Percentiles rank a stretch among this genome's conserved stretches.
phyloP scores from a whole-genome alignment of 2,113 vertebrate species.

The Bucco capensis region DNA sequence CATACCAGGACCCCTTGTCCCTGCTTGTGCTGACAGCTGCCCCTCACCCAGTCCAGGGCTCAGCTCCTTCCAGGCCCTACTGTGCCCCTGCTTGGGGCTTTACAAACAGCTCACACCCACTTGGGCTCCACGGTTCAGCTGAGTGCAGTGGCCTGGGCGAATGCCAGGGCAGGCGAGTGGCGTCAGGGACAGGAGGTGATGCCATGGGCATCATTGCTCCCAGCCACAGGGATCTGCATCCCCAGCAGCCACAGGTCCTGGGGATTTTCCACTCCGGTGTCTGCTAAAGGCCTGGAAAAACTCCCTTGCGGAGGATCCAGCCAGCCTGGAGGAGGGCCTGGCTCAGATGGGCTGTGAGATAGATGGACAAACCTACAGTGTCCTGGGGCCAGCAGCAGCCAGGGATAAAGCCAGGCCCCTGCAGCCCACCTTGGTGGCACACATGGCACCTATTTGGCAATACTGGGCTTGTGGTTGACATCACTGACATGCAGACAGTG shows the following conservation, averaged over 20 bases:
- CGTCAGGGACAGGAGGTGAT: not conserved
- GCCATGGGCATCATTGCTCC: not conserved
- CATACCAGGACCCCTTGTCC: not conserved
- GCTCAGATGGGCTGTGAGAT: not conserved
- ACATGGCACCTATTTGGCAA: not conserved
- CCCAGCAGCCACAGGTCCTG: not conserved
- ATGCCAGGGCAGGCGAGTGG: not conserved
- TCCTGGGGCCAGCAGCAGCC: not conserved
- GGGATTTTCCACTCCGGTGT: slow-evolving; percentile 35
- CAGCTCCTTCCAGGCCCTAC: not conserved
- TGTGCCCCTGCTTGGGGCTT: not conserved
- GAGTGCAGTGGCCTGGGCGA: not conserved
- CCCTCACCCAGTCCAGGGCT: not conserved
- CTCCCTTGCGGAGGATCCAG: not conserved
- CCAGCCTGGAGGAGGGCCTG: not conserved
- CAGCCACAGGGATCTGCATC: not conserved
- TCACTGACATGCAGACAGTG: fast-evolving
- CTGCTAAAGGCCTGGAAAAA: not conserved
- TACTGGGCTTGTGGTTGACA: not conserved
- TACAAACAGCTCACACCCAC: not conserved
- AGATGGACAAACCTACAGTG: not conserved
- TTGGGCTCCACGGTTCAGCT: not conserved
- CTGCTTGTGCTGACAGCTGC: not conserved
- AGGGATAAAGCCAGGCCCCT: not conserved
- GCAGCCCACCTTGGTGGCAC: not conserved